phyloP scores from a whole-genome alignment of 2,888 invertebrate species.

The Mechanitis messenoides region DNA sequence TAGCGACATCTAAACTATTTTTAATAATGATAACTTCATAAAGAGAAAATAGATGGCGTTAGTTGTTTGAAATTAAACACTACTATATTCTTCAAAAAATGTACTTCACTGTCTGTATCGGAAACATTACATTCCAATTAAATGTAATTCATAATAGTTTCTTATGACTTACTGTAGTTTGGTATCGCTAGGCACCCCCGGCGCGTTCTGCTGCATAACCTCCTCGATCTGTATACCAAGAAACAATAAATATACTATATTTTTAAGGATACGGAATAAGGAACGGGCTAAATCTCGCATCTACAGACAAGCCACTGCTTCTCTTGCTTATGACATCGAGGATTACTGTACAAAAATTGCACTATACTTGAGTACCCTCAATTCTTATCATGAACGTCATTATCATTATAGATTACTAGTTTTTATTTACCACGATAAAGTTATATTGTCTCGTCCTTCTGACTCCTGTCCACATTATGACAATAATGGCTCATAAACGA shows the following conservation, averaged over 20 bases:
- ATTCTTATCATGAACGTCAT: slow-evolving; percentile 38
- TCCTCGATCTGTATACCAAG: slow-evolving; percentile 63
- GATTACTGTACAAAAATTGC: slow-evolving; percentile 31
- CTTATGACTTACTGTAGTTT: slow-evolving; percentile 55
- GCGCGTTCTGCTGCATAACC: slow-evolving; percentile 75
- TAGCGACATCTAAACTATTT: slow-evolving; percentile 17
- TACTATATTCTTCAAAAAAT: background rate
- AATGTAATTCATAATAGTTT: background rate
- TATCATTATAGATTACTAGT: slow-evolving; percentile 37
- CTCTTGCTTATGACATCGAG: slow-evolving; percentile 2
- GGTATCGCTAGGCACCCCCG: slow-evolving; percentile 63
- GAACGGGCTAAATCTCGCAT: background rate
- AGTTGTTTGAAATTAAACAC: slow-evolving; percentile 11
- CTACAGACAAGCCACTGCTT: slow-evolving; percentile 13
- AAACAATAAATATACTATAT: slow-evolving; percentile 14
- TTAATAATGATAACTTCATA: slow-evolving; percentile 20
- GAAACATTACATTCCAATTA: background rate
- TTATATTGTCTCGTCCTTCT: slow-evolving; percentile 56
- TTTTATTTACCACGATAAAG: slow-evolving; percentile 56
- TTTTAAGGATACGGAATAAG: background rate
- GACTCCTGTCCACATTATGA: slow-evolving; percentile 46
- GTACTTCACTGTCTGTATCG: background rate
- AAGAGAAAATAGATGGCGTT: slow-evolving; percentile 49
- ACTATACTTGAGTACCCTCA: slow-evolving; percentile 32
- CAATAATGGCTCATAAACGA: no score